Evolutionary conservation across 2,113 vertebrate genomes (phyloP), one percentile per base, ranked within the genome.

Genomic region (Eulemur macaco): DNA sequence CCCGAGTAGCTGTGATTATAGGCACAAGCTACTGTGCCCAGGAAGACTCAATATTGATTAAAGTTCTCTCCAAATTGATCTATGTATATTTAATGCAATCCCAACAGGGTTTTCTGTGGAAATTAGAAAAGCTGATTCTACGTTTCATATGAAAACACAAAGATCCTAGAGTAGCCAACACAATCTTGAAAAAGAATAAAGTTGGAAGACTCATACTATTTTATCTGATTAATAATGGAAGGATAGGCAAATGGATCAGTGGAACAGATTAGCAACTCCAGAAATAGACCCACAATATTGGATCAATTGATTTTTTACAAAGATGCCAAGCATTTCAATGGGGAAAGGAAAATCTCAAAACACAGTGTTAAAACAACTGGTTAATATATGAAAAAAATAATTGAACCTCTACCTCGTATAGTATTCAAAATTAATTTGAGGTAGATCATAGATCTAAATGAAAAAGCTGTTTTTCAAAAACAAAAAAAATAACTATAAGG

Each of bases 121-220:
- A 93, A 96, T 84, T 39, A 52, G n/a, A 93, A 69, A 93, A 69
- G 42, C 4, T 27, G 12, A 94, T 82, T 76, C 66, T 89, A 4
- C 13, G 76, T 85, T 74, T 80, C 76, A 91, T 29, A 93, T 58
- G 47, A 15, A 95, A 86, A 94, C 39, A 10, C 25, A 91, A 77
- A 86, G 54, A 73, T 84, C 74, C 23, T 11, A 96, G 45, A 95
- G 89, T 1, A 82, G 80, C 45, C 84, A 89, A 83, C n/a, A 34
- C 3, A 80, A 73, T 86, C 34, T 45, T 96, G 69, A 74, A 60
- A 64, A 90, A 77, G 50, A 71, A 81, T 25, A 47, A 92, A 42
- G 77, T 6, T 64, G 13, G 47, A 88, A 92, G 69, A 88, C 3
- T 45, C 45, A 88, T 0, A 89, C 18, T 84, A 82, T 39, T 89